Evolutionary conservation across 2,888 invertebrate species (phyloP).

Genomic region (Malthinus seriepunctatus): DNA sequence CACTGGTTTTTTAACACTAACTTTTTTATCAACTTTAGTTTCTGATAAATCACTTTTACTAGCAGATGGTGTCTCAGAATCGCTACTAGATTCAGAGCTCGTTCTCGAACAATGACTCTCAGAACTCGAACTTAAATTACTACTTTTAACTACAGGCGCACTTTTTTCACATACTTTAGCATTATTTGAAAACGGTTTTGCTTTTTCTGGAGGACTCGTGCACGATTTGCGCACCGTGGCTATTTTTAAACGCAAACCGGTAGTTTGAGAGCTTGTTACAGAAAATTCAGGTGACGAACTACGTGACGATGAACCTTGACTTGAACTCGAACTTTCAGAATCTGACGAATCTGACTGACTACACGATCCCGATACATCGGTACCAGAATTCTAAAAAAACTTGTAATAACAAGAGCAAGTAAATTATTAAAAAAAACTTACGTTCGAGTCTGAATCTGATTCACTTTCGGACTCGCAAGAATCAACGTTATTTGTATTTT

Average conservation of each 20-base stretch:
- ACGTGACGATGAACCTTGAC: conserved; percentile 49
- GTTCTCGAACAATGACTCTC: conserved; percentile 51
- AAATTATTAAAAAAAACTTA: conserved; percentile 34
- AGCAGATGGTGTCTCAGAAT: conserved; percentile 49
- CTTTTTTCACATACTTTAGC: conserved; percentile 27
- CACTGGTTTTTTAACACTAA: conserved; percentile 14
- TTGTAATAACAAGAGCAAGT: not conserved
- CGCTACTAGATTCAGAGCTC: conserved; percentile 58
- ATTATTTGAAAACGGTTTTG: conserved; percentile 16
- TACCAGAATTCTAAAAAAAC: conserved; percentile 54
- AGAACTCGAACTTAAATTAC: conserved; percentile 58
- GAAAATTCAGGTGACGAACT: conserved; percentile 61
- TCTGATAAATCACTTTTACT: conserved; percentile 17
- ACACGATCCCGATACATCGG: conserved; percentile 53
- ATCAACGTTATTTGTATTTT: conserved; percentile 39
- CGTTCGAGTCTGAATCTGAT: conserved; percentile 59
- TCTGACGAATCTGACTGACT: conserved; percentile 53
- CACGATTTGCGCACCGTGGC: conserved; percentile 62
- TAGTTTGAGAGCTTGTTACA: conserved; percentile 63
- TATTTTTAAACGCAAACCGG: conserved; percentile 64
- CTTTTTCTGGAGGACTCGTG: conserved; percentile 46
- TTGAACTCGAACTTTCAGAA: conserved; percentile 52
- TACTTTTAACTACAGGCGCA: conserved; percentile 41
- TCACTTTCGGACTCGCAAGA: conserved; percentile 62
- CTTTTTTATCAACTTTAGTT: conserved; percentile 17